Conservation (phyloP, 2,888 invertebrate species). For the Drosophila robusta region DNA sequence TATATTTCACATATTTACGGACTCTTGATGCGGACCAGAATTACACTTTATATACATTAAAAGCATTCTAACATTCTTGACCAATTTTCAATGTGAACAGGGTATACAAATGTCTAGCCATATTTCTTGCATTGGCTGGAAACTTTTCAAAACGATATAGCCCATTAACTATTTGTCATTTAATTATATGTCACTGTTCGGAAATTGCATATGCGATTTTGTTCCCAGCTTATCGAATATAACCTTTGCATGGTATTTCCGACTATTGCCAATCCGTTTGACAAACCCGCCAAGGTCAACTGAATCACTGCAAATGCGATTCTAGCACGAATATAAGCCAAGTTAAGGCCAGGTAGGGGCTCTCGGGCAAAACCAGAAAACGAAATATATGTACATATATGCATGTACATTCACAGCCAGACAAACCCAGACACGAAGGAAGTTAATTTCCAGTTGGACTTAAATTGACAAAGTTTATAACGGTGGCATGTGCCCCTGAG, state of each 20-base stretch:
- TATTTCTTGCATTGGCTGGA: neutral
- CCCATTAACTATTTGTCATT: neutral
- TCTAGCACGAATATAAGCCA: constrained; percentile 67
- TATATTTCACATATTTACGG: no score
- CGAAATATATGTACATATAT: constrained; percentile 16
- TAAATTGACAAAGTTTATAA: constrained; percentile 77
- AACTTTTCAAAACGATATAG: neutral
- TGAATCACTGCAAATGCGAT: constrained; percentile 73
- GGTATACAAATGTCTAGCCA: no score
- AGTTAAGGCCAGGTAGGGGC: constrained; percentile 40
- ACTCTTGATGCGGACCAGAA: no score
- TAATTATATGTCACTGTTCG: constrained; percentile 8
- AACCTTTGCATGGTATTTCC: constrained; percentile 43
- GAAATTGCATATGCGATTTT: constrained; percentile 31
- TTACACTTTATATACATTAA: no score
- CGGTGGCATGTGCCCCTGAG: constrained; percentile 58
- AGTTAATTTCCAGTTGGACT: constrained; percentile 76
- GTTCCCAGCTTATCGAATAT: constrained; percentile 15
- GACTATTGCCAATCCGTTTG: constrained; percentile 59
- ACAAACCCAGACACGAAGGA: constrained; percentile 62
- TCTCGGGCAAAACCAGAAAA: constrained; percentile 23
- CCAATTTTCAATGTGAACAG: no score
- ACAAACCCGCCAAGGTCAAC: constrained; percentile 76
- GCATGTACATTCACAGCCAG: constrained; percentile 23
- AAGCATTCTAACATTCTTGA: no score